These are phyloP conservation scores for Cylloceria caligata DNA, from an alignment of 2,888 invertebrate species.

Conservation along the genomic window DNA sequence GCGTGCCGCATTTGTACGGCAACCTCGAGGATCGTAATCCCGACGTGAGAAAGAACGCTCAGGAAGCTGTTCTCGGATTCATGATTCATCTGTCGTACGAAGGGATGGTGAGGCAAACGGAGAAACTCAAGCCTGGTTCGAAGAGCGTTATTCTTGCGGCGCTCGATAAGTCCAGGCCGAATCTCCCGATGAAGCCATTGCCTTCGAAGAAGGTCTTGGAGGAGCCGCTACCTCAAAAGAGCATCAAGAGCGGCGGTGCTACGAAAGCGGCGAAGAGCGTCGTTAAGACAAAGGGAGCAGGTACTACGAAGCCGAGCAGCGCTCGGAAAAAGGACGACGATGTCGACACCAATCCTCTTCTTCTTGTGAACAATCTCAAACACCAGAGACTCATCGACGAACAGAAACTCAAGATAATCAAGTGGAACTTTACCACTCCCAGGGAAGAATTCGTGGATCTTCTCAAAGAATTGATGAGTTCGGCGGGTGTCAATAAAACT, in stretches of 20 bases:
- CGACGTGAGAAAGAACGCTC: slow-evolving; percentile 95
- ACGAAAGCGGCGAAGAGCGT: slow-evolving; percentile 85
- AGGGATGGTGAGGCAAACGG: slow-evolving; percentile 90
- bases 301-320: slow-evolving; percentile 76
- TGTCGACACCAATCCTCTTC: slow-evolving; percentile 88
- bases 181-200: slow-evolving; percentile 92
- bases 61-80: slow-evolving; percentile 95
- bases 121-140: slow-evolving; percentile 93
- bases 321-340: slow-evolving; percentile 94
- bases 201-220: slow-evolving; percentile 88
- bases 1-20: slow-evolving; percentile 91
- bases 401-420: slow-evolving; percentile 95
- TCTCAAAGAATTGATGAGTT: slow-evolving; percentile 95
- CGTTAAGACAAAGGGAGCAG: slow-evolving; percentile 86
- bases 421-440: slow-evolving; percentile 98
- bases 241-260: slow-evolving; percentile 86
- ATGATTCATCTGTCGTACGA: slow-evolving; percentile 97
- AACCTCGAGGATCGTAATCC: slow-evolving; percentile 96
- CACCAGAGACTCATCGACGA: slow-evolving; percentile 97
- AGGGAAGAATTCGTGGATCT: slow-evolving; percentile 97
- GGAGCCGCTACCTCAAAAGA: slow-evolving; percentile 85
- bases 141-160: slow-evolving; percentile 91
- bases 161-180: slow-evolving; percentile 94
- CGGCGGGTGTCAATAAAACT: slow-evolving; percentile 94
- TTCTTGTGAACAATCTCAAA: slow-evolving; percentile 94